A percentile compares a stretch with the other conserved stretches of the same genome.
These are phyloP conservation scores for Megamerina dolium DNA, from an alignment of 2,888 invertebrate species.

Conservation along the genomic window DNA sequence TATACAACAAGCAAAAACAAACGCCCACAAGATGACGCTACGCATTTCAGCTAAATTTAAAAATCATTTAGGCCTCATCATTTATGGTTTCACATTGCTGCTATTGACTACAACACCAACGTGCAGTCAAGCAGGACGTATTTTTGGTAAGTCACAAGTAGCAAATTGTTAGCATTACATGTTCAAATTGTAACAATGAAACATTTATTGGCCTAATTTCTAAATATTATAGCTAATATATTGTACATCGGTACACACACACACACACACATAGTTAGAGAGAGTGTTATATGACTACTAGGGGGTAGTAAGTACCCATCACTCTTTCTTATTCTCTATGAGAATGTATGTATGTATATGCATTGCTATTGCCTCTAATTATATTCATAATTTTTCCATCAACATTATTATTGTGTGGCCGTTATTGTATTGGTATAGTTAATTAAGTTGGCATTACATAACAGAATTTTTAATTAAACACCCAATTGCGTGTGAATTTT, in stretches of 20 bases:
- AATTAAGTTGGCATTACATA: constrained; percentile 34
- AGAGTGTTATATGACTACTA: no score
- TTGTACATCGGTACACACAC: no score
- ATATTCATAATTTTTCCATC: background rate
- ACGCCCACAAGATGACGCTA: constrained; percentile 39
- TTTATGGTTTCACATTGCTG: constrained; percentile 44
- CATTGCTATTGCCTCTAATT: background rate
- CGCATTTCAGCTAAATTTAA: constrained; percentile 45
- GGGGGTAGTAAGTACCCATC: no score
- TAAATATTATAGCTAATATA: no score
- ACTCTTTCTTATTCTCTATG: no score
- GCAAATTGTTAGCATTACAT: no score
- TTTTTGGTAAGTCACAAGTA: constrained; percentile 46
- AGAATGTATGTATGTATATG: no score
- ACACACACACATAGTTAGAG: no score
- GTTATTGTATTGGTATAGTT: constrained; percentile 21
- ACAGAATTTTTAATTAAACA: constrained; percentile 38
- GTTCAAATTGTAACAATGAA: no score
- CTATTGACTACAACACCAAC: constrained; percentile 37
- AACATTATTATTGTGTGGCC: no score
- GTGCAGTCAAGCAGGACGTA: constrained; percentile 39
- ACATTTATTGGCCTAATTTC: no score
- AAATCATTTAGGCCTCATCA: constrained; percentile 48
- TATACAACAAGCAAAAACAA: no score
- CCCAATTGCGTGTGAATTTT: constrained; percentile 17